Evolutionary conservation across 2,888 invertebrate species (phyloP).

Genomic region (Drosophila suboccidentalis): DNA sequence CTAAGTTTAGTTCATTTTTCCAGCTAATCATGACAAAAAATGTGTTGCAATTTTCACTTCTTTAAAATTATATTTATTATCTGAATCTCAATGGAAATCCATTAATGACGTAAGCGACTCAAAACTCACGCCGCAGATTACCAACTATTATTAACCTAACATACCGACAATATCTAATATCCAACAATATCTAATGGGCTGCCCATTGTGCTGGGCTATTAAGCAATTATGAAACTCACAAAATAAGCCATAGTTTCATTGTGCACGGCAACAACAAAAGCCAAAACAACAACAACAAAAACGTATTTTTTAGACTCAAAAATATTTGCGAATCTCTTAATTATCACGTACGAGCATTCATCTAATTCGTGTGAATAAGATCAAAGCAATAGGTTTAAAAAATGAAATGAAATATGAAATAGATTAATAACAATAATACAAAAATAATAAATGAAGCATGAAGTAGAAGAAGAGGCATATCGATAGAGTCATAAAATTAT

Average conservation of each 20-base stretch:
- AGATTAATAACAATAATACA: slow-evolving; percentile 27
- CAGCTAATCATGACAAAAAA: slow-evolving; percentile 13
- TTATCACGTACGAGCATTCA: slow-evolving; percentile 61
- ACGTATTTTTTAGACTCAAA: too few relatives aligned
- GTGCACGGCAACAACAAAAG: slow-evolving; percentile 5
- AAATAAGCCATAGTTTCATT: slow-evolving; percentile 40
- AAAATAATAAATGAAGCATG: slow-evolving; percentile 12
- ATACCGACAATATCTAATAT: slow-evolving; percentile 18
- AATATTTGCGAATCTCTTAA: slow-evolving; percentile 64
- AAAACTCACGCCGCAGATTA: slow-evolving; percentile 26
- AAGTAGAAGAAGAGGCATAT: slow-evolving; percentile 21
- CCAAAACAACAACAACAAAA: neutral
- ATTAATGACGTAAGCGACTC: slow-evolving; percentile 35
- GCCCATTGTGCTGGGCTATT: slow-evolving; percentile 40
- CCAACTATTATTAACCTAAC: slow-evolving; percentile 24
- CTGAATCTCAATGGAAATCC: slow-evolving; percentile 23
- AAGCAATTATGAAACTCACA: slow-evolving; percentile 50
- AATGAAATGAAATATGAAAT: slow-evolving; percentile 4
- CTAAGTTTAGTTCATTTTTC: neutral
- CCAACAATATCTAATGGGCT: slow-evolving; percentile 21
- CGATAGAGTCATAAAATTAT: slow-evolving; percentile 10
- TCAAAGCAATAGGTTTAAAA: slow-evolving; percentile 28
- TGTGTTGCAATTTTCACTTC: slow-evolving; percentile 31
- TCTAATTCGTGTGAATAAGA: slow-evolving; percentile 37
- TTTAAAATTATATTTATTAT: slow-evolving; percentile 4